phyloP scores from a whole-genome alignment of 2,888 invertebrate genomes.

The Pristionchus exspectatus region DNA sequence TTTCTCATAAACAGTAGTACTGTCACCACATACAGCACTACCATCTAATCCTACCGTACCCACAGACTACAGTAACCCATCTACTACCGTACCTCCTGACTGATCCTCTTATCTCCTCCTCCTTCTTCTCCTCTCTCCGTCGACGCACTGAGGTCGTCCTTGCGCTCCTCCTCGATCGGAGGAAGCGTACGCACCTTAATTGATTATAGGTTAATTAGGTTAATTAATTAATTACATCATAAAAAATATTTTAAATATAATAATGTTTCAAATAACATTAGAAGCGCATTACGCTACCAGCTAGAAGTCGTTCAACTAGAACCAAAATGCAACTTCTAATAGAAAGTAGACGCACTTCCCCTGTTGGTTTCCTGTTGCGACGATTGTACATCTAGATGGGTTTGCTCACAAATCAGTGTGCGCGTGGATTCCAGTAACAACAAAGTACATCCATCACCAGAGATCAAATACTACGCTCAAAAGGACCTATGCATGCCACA shows the following conservation, averaged over 20 bases:
- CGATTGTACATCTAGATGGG: too few species aligned
- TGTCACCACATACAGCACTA: too few species aligned
- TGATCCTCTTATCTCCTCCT: slow-evolving; percentile 12
- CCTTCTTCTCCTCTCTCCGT: neutral
- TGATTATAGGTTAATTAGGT: slow-evolving; percentile 19
- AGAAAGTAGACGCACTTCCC: neutral
- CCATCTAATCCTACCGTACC: neutral
- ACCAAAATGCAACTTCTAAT: neutral
- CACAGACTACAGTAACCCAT: too few species aligned
- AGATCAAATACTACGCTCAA: too few species aligned
- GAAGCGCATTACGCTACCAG: neutral
- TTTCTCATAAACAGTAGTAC: too few species aligned
- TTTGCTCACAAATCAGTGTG: too few species aligned
- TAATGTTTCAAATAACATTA: neutral
- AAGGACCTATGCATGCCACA: too few species aligned
- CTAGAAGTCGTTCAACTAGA: neutral
- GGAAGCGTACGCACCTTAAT: slow-evolving; percentile 58
- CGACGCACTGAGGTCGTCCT: slow-evolving; percentile 35
- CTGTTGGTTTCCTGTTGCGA: too few species aligned
- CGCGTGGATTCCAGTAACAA: too few species aligned
- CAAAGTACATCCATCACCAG: too few species aligned
- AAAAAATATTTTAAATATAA: neutral
- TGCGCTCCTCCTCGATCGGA: slow-evolving; percentile 60
- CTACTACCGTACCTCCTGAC: slow-evolving; percentile 10
- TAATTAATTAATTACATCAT: neutral